Percentiles rank a stretch among this genome's conserved stretches.
These are phyloP conservation scores for Tiliqua scincoides DNA, from an alignment of 2,113 vertebrate species.

Conservation along the genomic window DNA sequence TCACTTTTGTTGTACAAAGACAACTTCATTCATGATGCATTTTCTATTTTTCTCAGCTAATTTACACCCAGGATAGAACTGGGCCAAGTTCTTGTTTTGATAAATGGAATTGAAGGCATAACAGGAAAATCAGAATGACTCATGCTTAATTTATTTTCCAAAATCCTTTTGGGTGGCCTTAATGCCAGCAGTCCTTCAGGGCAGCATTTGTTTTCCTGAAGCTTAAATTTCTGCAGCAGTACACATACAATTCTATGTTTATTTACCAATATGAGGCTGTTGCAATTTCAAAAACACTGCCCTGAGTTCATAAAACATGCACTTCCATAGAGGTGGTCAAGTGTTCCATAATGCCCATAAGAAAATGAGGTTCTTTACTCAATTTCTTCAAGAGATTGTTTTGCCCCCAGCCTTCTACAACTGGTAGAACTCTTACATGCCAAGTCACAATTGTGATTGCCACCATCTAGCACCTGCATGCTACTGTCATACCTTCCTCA, in stretches of 20 bases:
- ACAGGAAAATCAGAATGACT: constrained; percentile 18
- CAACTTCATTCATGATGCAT: background rate
- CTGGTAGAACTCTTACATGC: too few species aligned
- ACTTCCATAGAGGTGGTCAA: constrained; percentile 26
- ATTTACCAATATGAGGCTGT: constrained; percentile 7
- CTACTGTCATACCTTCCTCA: too few species aligned
- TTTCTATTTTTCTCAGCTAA: background rate
- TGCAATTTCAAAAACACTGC: constrained; percentile 38
- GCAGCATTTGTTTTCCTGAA: constrained; percentile 9
- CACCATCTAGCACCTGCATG: too few species aligned
- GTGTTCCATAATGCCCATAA: constrained; percentile 5
- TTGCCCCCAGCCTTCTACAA: too few species aligned
- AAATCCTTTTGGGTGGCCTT: constrained; percentile 41
- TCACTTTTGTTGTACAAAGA: background rate
- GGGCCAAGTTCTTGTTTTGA: background rate
- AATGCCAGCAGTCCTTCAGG: constrained; percentile 28
- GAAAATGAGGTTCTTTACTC: too few species aligned
- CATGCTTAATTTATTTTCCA: constrained; percentile 5
- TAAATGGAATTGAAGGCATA: constrained; percentile 1
- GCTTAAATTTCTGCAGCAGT: background rate
- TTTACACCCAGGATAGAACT: background rate
- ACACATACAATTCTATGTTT: constrained; percentile 25
- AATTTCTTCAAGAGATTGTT: too few species aligned
- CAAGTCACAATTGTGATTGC: too few species aligned
- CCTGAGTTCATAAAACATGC: too few species aligned